Conservation (phyloP, 1,140 invertebrate genomes). For the Apis mellifera region Amel_HAv3.1 CM009934.2:10854001-10854500, state of each 20-base stretch:
- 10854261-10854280: background rate
- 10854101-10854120: background rate
- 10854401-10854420: background rate
- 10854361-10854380: background rate
- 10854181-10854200: slow-evolving; percentile 42
- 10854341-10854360: background rate
- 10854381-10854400: background rate
- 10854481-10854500: too few relatives aligned
- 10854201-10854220: slow-evolving; percentile 45
- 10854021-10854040: slow-evolving; percentile 53
- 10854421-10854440: background rate
- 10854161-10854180: slow-evolving; percentile 24
- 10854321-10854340: background rate
- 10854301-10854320: background rate
- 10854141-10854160: background rate
- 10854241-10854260: slow-evolving; percentile 15
- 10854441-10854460: too few relatives aligned
- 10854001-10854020: slow-evolving; percentile 44
- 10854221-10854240: slow-evolving; percentile 9
- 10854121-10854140: background rate
- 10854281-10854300: slow-evolving; percentile 10
- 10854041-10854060: background rate
- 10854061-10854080: slow-evolving; percentile 57
- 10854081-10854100: slow-evolving; percentile 57
- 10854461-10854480: too few relatives aligned